Base-by-base conservation (phyloP, 2,113 vertebrate species). In the Triplophysa tibetana region DNA sequence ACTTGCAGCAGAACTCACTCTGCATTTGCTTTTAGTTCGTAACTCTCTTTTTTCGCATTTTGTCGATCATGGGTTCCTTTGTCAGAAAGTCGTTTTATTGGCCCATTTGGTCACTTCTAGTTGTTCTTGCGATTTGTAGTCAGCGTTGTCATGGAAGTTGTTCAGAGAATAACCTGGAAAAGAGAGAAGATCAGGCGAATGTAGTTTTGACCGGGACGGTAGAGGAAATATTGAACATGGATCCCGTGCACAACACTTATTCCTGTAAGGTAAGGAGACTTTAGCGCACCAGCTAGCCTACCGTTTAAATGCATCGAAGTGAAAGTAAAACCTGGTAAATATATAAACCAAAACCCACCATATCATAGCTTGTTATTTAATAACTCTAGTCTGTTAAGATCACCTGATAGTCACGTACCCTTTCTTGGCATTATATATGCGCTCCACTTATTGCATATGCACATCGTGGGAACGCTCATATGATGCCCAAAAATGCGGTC, bases 151-250 rank as follows among this genome's bases (percentile, higher is more conserved):
- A 56, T 61, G 93, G 92, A 41, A 91, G 68, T 45, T 98, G 96
- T 90, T 94, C 95, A 11, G 96, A 98, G 88, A 94, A 93, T 81
- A 91, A 95, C 82, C 89, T 98, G 90, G 94, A 98, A 88, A 91
- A 93, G 77, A 67, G 97, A 50, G 93, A 94, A 78, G 97, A 98
- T 43, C 95, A 96, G 83, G 97, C 97, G 77, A 97, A 97, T 87
- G 88, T 99, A 79, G 97, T 98, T 83, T 87, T 99, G 77, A 98
- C 97, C 62, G 97, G 96, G 70, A 98, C 97, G 19, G 97, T 98
- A 91, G 96, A 98, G 85, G 97, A 98, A 87, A 98, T 98, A 38
- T 92, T 97, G 88, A 97, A 98, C 89, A 91, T 97, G 93, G 96
- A 98, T 88, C 96, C 96, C n/a, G 95, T 98, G 64, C 95, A 97